phyloP scores from a whole-genome alignment of 1,140 invertebrate species.

The Drosophila repletoides region DNA sequence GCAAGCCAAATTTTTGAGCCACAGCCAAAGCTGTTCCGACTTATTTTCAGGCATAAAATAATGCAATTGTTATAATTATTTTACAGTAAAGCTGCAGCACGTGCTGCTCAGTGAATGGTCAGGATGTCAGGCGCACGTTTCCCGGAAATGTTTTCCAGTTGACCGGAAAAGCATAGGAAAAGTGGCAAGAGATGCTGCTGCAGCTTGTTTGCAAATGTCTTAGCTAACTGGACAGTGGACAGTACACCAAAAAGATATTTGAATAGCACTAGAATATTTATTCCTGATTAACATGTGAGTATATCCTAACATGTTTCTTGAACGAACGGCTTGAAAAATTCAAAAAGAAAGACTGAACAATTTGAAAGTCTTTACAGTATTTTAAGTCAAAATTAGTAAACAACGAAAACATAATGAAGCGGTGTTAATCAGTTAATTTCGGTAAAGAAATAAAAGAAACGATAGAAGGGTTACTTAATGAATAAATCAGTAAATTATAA shows the following conservation, averaged over 20 bases:
- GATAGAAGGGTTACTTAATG: no score
- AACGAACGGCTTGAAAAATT: no score
- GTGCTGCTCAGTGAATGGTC: conserved; percentile 24
- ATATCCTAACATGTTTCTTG: no score
- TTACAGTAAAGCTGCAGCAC: conserved; percentile 53
- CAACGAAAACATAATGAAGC: no score
- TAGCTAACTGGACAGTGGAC: conserved; percentile 51
- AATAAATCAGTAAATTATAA: no score
- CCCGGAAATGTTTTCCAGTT: conserved; percentile 40
- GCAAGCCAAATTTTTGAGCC: conserved; percentile 44
- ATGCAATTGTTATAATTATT: conserved; percentile 75
- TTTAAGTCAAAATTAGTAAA: no score
- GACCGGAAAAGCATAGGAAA: not conserved
- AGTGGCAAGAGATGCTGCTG: not conserved
- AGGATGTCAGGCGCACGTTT: conserved; percentile 41
- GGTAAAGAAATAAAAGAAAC: no score
- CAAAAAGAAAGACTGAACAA: no score
- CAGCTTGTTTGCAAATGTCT: conserved; percentile 48
- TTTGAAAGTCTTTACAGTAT: no score
- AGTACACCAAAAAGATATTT: not conserved
- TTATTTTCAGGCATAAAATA: conserved; percentile 41
- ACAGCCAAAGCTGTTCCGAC: conserved; percentile 1
- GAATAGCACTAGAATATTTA: no score
- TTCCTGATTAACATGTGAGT: no score
- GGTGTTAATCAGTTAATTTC: no score